Evolutionary conservation across 2,113 vertebrate species (phyloP), one percentile per base, ranked within the genome.

Genomic region (Pterocles orientalis): DNA sequence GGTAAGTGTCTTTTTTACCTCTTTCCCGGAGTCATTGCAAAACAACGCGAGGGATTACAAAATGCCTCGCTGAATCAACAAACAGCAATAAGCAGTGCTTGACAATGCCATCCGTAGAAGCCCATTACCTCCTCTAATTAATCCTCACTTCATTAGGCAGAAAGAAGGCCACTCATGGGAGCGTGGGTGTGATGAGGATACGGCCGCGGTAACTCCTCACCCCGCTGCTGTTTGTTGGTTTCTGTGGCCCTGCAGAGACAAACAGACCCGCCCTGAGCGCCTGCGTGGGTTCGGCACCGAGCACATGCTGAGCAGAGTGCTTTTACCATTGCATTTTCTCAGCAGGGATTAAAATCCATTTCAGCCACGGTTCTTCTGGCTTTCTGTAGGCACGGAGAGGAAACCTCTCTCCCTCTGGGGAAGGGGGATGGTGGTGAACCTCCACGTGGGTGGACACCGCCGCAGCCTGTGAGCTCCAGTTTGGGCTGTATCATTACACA

Each of bases 71-170:
- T 81, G 76, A 25, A 78, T 65, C 71, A 93, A 53, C 91, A 39
- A 24, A 12, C 76, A 41, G 86, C 94, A 82, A 47, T 36, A 36
- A 79, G 94, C 60, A 45, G 64, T 3, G 25, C 79, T 66, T 26
- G 72, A 56, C 69, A 68, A 9, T 31, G 76, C 86, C 3, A 28
- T 18, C 65, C 21, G 2, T 11, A 61, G 94, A 88, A 85, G 73
- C 69, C 72, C 89, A 79, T 88, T 62, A 72, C 69, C 79, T 72
- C 72, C 88, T 90, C 90, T 96, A 95, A 95, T 97, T 97, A 96
- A 78, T 90, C 82, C 48, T 26, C 79, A 39, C 77, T 94, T 94
- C 68, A 18, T 96, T 88, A 94, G 81, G 79, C 61, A 92, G 75
- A 75, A 92, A 84, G 94, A 92, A 90, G 95, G 85, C 72, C 90